Base-by-base conservation (phyloP, 1,140 invertebrate genomes). In the Heliconius melpomene region DNA sequence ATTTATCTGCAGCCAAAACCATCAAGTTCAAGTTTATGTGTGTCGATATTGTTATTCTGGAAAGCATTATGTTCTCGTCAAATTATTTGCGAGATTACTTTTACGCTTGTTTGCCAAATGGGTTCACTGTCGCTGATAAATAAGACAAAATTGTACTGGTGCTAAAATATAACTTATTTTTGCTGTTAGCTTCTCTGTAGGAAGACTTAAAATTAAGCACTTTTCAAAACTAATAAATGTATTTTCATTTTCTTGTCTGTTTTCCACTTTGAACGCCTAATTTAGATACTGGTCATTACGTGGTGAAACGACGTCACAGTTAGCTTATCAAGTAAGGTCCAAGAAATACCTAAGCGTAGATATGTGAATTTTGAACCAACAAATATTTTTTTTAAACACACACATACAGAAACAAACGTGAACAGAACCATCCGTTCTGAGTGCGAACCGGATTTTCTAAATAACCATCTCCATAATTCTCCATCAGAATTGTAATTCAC, bases 21-120 rank as follows among this genome's bases (percentile, higher is more conserved):
- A 81, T 82, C 84, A 89, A 89, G 87, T 89, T 90, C 89, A 89
- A 89, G 87, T 70, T 70, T 60, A 20, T 74, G 57, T 57, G 23
- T 75, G n/a, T 75, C 50, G 50, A 60, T 72, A 80, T 76, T 79
- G 32, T 76, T 60, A 60, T 76, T 73, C 74, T 54, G 46, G 38
- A 76, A 60, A 76, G 50, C 70, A 50, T 80, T 76, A 80, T 72
- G 74, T 76, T 76, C 46, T 76, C 74, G 38, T 57, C 16, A 60
- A 73, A 73, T 80, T 80, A 76, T 80, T 76, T 70, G n/a, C 74
- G 70, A 80, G 74, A 80, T 76, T 72, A 32, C 32, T 71, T 60
- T n/a, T 76, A 13, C 26, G 74, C 72, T 74, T 50, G 78, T 60
- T 72, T 76, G 74, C 79, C 79, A 80, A 80, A 80, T 80, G 60